phyloP scores from a whole-genome alignment of 2,113 vertebrate genomes.

The Psittacula cyanocephala region DNA sequence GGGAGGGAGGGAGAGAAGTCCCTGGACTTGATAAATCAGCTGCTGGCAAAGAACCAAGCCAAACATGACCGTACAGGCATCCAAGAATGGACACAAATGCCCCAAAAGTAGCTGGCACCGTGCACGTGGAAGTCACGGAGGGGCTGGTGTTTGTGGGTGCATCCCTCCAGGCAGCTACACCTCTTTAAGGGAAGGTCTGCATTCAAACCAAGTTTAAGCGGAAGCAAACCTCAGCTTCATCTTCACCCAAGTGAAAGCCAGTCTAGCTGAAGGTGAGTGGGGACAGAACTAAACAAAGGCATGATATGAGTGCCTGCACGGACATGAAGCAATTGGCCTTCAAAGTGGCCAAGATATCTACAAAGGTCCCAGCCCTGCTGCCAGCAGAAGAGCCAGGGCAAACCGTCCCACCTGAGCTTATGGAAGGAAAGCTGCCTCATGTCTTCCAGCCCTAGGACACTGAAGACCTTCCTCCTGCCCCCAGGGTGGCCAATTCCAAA shows the following conservation, averaged over 20 bases:
- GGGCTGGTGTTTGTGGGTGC: not conserved
- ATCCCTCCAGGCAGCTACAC: not conserved
- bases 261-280: not conserved
- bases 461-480: not conserved
- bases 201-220: not conserved
- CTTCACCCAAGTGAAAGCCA: not conserved
- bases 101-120: not conserved
- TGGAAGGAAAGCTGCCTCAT: not conserved
- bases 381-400: not conserved
- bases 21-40: not conserved
- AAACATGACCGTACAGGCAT: not conserved
- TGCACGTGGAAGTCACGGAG: not conserved
- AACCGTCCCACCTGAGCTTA: fast-evolving
- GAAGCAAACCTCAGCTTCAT: not conserved
- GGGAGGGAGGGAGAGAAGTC: not conserved
- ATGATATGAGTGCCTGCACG: not conserved
- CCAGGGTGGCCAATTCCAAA: not conserved
- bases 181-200: not conserved
- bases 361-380: not conserved
- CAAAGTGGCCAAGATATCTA: not conserved
- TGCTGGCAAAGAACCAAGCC: not conserved
- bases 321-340: not conserved
- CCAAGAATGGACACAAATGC: not conserved
- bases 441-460: not conserved
- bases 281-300: not conserved